phyloP scores from a whole-genome alignment of 2,888 invertebrate species.

The Nymphalis urticae region DNA sequence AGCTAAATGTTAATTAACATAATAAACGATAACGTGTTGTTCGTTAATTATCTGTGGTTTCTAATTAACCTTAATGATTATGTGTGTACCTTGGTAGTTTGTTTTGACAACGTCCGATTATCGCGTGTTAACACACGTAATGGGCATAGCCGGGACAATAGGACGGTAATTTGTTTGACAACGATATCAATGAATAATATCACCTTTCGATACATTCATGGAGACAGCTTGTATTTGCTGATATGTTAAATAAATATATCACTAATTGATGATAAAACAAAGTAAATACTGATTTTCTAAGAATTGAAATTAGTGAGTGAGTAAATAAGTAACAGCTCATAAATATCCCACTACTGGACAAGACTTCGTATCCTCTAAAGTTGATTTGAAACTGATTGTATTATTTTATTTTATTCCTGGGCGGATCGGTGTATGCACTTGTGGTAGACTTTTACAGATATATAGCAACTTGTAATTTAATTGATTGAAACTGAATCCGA shows the following conservation, averaged over 20 bases:
- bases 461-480: no score
- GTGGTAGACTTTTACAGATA: no score
- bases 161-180: background rate
- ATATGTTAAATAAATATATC: background rate
- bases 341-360: no score
- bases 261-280: conserved; percentile 13
- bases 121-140: conserved; percentile 7
- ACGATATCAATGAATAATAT: background rate
- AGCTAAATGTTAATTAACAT: background rate
- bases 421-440: no score
- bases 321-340: no score
- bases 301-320: background rate
- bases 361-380: no score
- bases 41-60: background rate
- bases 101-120: conserved; percentile 1
- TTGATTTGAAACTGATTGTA: no score
- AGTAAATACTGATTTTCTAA: background rate
- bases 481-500: no score
- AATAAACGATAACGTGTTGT: background rate
- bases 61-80: conserved; percentile 19
- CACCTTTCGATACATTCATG: conserved; percentile 9
- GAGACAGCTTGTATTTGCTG: background rate
- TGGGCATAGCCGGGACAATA: conserved; percentile 5
- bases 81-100: conserved; percentile 3
- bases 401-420: no score